Evolutionary conservation across 2,113 vertebrate genomes (phyloP).

Genomic region (Gambusia holbrooki): DNA sequence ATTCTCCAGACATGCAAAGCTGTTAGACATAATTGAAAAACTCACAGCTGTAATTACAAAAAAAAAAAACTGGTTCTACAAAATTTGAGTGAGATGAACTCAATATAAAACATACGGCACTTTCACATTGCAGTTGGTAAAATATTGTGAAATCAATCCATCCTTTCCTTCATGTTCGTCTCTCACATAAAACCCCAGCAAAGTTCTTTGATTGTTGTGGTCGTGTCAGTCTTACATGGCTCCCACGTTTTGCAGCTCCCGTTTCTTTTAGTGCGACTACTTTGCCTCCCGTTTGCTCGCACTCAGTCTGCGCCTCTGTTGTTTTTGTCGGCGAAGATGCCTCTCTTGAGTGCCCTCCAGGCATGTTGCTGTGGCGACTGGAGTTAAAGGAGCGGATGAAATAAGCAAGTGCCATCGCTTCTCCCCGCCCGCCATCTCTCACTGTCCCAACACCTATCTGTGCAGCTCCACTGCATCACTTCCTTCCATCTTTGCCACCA

Average conservation of each 20-base stretch:
- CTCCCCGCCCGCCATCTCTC: constrained; percentile 6
- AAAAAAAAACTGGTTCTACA: too few relatives aligned
- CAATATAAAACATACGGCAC: background rate
- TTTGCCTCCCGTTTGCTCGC: constrained; percentile 54
- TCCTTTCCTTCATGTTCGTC: background rate
- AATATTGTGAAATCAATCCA: background rate
- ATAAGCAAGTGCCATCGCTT: constrained; percentile 57
- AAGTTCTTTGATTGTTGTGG: constrained; percentile 4
- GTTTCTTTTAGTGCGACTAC: constrained; percentile 35
- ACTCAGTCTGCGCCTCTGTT: constrained; percentile 59
- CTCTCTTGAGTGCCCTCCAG: constrained; percentile 73
- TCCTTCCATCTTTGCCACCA: constrained; percentile 50
- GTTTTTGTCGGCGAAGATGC: constrained; percentile 74
- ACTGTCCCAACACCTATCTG: constrained; percentile 60
- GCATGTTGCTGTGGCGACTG: constrained; percentile 78
- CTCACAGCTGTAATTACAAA: too few relatives aligned
- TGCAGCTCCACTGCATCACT: constrained; percentile 65
- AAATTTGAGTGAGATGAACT: too few relatives aligned
- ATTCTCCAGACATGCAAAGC: too few relatives aligned
- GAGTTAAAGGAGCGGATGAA: constrained; percentile 70
- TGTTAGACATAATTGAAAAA: too few relatives aligned
- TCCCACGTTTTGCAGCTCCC: constrained; percentile 35
- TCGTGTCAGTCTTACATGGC: constrained; percentile 34
- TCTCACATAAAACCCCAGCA: background rate
- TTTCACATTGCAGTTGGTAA: background rate